Conservation (phyloP, 2,113 vertebrate species). For the Dermatemys mawii region DNA sequence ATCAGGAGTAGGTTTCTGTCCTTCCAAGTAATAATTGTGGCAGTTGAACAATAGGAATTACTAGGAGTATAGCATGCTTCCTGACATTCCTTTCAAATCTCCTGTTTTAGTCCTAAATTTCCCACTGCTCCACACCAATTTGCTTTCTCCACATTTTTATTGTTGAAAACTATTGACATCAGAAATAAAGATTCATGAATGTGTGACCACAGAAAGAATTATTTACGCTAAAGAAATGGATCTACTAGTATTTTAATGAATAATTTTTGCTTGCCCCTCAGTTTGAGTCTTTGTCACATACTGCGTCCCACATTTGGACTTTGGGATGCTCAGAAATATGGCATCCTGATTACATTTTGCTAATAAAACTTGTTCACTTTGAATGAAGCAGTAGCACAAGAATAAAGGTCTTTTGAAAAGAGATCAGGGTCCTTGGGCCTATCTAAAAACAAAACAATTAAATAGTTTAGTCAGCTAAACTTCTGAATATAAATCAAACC, state of each 20-base stretch:
- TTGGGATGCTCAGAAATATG: slow-evolving; percentile 30
- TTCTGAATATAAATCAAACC: slow-evolving; percentile 63
- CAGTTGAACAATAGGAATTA: background rate
- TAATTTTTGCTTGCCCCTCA: slow-evolving; percentile 39
- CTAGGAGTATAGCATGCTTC: background rate
- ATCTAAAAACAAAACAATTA: slow-evolving; percentile 71
- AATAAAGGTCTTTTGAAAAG: slow-evolving; percentile 66
- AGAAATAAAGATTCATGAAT: slow-evolving; percentile 55
- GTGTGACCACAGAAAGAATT: slow-evolving; percentile 46
- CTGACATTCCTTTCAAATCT: background rate
- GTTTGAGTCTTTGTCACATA: slow-evolving; percentile 42
- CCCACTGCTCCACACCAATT: slow-evolving; percentile 27
- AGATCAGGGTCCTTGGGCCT: slow-evolving; percentile 55
- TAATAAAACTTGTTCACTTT: slow-evolving; percentile 70
- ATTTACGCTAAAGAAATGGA: slow-evolving; percentile 25
- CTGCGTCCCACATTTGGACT: slow-evolving; percentile 53
- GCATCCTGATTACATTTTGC: slow-evolving; percentile 48
- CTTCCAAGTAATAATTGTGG: background rate
- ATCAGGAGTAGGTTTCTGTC: background rate
- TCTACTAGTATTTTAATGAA: slow-evolving; percentile 55
- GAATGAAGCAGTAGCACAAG: slow-evolving; percentile 57
- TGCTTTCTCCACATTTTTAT: background rate
- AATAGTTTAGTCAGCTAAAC: slow-evolving; percentile 60
- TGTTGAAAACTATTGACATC: slow-evolving; percentile 51
- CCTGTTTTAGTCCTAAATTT: slow-evolving; percentile 16